Conservation (phyloP, 2,888 invertebrate genomes). For the Calameuta filiformis region DNA sequence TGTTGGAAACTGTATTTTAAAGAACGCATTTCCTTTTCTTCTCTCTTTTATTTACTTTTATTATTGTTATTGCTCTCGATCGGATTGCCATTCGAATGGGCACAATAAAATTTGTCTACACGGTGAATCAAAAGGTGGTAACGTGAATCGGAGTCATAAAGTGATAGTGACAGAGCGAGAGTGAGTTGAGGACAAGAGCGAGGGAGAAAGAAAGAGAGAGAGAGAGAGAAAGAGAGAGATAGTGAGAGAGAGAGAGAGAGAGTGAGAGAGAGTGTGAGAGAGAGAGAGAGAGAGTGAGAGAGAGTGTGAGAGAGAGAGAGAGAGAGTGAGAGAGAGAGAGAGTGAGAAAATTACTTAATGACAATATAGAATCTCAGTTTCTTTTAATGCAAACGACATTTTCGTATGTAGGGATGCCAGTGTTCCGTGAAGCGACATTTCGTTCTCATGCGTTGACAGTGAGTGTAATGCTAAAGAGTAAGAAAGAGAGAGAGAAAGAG, state of each 20-base stretch:
- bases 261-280: neutral
- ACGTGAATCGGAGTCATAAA: neutral
- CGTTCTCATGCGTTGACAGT: neutral
- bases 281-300: neutral
- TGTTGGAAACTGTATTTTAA: neutral
- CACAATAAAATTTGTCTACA: neutral
- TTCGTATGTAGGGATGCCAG: neutral
- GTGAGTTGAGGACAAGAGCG: slow-evolving; percentile 5
- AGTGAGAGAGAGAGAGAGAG: slow-evolving; percentile 12
- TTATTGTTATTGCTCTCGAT: neutral
- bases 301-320: neutral
- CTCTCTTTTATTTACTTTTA: neutral
- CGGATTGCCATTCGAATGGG: neutral
- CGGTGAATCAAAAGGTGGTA: neutral
- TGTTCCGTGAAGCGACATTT: neutral
- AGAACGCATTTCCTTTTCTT: no score
- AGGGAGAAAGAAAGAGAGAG: neutral
- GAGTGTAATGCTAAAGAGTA: slow-evolving; percentile 14
- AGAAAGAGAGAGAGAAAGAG: slow-evolving; percentile 16
- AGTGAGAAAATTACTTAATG: slow-evolving; percentile 15
- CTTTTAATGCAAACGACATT: neutral
- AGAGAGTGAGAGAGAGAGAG: slow-evolving; percentile 12
- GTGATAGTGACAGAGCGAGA: slow-evolving; percentile 13
- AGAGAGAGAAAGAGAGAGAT: slow-evolving; percentile 7
- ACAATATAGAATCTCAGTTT: neutral